These are phyloP conservation scores for Timema cristinae DNA, from an alignment of 2,888 invertebrate genomes.

Conservation along the genomic window DNA sequence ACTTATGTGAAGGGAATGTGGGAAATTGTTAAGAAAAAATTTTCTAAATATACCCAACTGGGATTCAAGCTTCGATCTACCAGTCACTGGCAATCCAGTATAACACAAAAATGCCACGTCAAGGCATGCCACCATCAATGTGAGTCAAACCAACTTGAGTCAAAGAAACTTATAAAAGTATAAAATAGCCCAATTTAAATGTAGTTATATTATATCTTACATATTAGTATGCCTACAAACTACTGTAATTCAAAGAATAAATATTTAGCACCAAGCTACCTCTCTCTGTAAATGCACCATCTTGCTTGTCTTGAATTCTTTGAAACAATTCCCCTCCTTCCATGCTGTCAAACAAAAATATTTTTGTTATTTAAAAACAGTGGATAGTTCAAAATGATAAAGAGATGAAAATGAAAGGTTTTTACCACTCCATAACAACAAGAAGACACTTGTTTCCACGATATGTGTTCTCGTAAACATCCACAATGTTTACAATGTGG, in stretches of 20 bases:
- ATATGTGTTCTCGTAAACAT: conserved; percentile 97
- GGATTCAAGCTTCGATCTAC: too few relatives aligned
- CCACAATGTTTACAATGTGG: conserved; percentile 88
- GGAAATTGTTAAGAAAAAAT: too few relatives aligned
- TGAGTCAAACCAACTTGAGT: too few relatives aligned
- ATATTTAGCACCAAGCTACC: conserved; percentile 46
- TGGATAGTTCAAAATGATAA: neutral
- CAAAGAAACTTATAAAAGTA: too few relatives aligned
- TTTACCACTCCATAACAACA: conserved; percentile 97
- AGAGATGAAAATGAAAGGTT: neutral
- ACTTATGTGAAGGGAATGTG: too few relatives aligned
- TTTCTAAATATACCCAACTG: too few relatives aligned
- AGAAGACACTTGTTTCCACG: conserved; percentile 86
- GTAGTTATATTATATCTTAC: neutral
- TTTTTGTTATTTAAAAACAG: neutral
- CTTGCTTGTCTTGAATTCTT: conserved; percentile 91
- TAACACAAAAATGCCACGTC: too few relatives aligned
- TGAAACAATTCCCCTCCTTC: conserved; percentile 97
- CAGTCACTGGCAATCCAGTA: too few relatives aligned
- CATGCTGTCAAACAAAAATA: conserved; percentile 61
- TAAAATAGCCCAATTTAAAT: neutral
- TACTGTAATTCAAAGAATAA: conserved; percentile 16
- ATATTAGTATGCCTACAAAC: too few relatives aligned
- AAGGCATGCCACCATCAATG: too few relatives aligned
- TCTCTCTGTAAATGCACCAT: conserved; percentile 94